Conservation (phyloP, 2,797 vertebrate genomes). For the Melanotaenia boesemani region DNA sequence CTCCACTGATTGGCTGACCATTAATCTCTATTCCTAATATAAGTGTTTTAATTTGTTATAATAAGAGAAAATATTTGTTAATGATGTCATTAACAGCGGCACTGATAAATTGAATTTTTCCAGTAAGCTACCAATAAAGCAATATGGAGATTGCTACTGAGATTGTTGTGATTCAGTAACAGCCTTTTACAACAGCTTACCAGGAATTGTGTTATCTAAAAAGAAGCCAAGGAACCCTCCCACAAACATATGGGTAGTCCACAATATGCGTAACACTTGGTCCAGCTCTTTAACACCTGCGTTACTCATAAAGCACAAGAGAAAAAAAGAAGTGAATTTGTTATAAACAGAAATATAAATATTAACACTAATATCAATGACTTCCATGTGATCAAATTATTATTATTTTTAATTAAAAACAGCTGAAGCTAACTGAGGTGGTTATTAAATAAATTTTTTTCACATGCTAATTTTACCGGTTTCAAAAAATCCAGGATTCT, state of each 20-base stretch:
- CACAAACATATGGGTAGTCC: slow-evolving; percentile 95
- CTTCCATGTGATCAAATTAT: not conserved
- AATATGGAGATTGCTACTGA: not conserved
- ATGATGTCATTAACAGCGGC: not conserved
- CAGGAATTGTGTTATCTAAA: slow-evolving; percentile 94
- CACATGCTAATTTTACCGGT: slow-evolving; percentile 82
- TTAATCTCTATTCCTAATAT: too few relatives aligned
- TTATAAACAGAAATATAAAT: not conserved
- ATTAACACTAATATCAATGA: not conserved
- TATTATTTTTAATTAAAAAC: not conserved
- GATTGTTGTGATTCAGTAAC: not conserved
- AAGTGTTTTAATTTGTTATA: not conserved
- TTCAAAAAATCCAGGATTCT: slow-evolving; percentile 81
- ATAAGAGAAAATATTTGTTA: not conserved
- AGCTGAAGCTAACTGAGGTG: not conserved
- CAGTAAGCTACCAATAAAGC: not conserved
- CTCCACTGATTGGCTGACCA: too few relatives aligned
- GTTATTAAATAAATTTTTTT: not conserved
- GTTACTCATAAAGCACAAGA: not conserved
- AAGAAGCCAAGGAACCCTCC: slow-evolving; percentile 93
- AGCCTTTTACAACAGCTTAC: slow-evolving; percentile 71
- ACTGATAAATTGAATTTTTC: not conserved
- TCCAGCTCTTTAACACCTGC: slow-evolving; percentile 89
- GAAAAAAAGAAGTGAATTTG: not conserved
- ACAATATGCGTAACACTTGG: slow-evolving; percentile 89